Percentiles rank a stretch among this genome's conserved stretches.
Evolutionary conservation across 2,797 vertebrate genomes (phyloP).

Genomic region (Coluber constrictor): DNA sequence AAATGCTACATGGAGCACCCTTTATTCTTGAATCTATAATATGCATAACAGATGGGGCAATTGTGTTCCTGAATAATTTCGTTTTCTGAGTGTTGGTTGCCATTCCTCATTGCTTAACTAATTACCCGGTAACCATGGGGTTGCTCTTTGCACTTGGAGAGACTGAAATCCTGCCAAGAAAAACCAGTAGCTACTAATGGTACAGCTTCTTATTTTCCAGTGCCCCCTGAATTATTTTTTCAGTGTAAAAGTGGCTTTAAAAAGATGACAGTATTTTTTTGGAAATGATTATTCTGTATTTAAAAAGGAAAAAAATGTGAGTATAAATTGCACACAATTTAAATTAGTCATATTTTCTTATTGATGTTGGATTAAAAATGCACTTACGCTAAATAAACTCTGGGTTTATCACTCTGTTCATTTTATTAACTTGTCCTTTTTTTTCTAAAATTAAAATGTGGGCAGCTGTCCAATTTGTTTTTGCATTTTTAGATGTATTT

Average conservation of each 20-base stretch:
- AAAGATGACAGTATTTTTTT: neutral
- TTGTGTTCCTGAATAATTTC: neutral
- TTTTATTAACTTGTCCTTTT: neutral
- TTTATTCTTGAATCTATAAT: neutral
- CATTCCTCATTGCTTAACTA: neutral
- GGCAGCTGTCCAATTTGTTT: neutral
- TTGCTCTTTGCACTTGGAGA: slow-evolving; percentile 10
- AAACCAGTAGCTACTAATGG: neutral
- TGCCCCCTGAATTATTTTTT: neutral
- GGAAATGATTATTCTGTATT: neutral
- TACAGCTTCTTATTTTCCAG: neutral
- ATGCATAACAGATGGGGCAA: neutral
- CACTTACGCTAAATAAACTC: neutral
- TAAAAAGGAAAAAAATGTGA: neutral
- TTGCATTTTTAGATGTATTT: neutral
- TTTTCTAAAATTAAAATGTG: neutral
- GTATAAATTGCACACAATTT: neutral
- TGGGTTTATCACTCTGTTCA: neutral
- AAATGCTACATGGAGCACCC: neutral
- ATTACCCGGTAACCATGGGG: neutral
- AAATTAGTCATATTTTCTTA: neutral
- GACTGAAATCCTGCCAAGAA: neutral
- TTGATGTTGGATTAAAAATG: neutral
- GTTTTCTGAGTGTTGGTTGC: neutral
- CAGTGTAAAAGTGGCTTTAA: neutral